A percentile compares a stretch with the other conserved stretches of the same genome.
Conservation (phyloP, 2,797 vertebrate species). For the Glyptemys insculpta region DNA sequence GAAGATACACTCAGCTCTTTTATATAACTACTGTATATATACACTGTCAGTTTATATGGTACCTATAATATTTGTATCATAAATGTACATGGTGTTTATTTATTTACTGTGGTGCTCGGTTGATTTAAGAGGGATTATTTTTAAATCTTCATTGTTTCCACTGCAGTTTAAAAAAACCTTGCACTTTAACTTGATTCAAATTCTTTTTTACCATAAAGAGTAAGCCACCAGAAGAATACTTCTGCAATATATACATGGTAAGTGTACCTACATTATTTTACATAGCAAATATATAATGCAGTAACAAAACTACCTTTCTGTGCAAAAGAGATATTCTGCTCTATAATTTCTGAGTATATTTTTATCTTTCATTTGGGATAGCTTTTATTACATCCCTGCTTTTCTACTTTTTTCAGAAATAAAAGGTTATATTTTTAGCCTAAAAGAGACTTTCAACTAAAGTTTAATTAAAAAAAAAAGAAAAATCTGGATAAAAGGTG, state of each 20-base stretch:
- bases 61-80: background rate
- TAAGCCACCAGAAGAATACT: background rate
- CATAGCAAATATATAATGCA: background rate
- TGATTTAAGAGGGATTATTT: background rate
- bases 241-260: constrained; percentile 13
- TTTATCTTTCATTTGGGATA: constrained; percentile 52
- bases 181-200: background rate
- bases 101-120: background rate
- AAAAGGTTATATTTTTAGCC: constrained; percentile 59
- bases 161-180: background rate
- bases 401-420: constrained; percentile 37
- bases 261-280: constrained; percentile 37
- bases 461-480: background rate
- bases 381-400: constrained; percentile 52
- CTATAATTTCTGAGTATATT: constrained; percentile 34
- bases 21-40: background rate
- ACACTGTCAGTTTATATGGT: background rate
- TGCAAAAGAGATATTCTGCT: constrained; percentile 37
- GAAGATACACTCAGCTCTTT: background rate
- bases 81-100: background rate
- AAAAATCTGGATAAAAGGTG: fast-evolving
- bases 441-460: constrained; percentile 41
- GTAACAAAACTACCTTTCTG: constrained; percentile 9
- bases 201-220: background rate
- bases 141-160: background rate